Conservation (phyloP, 2,888 invertebrate genomes). For the Scelioninae gen. 1 region DNA sequence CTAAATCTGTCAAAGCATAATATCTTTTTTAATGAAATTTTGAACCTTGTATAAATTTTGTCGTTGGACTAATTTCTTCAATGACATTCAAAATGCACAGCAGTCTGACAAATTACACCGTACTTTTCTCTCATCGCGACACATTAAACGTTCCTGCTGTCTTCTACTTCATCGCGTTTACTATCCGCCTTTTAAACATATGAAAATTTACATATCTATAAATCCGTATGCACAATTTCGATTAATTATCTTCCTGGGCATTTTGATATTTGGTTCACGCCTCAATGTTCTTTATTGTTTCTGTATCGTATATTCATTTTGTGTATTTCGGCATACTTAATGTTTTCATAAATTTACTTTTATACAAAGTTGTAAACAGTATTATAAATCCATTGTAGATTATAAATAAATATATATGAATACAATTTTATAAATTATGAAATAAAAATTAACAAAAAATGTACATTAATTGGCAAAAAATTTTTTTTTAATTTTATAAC, state of each 20-base stretch:
- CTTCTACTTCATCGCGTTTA: conserved; percentile 21
- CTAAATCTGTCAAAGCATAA: conserved; percentile 37
- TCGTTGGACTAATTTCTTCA: conserved; percentile 34
- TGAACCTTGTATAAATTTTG: conserved; percentile 34
- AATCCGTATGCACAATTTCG: neutral
- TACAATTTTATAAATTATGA: too few relatives aligned
- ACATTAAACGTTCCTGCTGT: conserved; percentile 29
- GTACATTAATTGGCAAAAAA: too few relatives aligned
- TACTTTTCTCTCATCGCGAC: conserved; percentile 34
- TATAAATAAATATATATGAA: too few relatives aligned
- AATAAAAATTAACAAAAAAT: too few relatives aligned
- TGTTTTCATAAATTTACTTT: too few relatives aligned
- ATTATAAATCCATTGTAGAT: too few relatives aligned
- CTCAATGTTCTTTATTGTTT: conserved; percentile 6
- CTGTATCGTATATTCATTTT: too few relatives aligned
- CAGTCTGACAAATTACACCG: conserved; percentile 36
- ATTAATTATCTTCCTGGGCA: too few relatives aligned
- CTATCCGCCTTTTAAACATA: conserved; percentile 18
- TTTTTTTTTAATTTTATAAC: too few relatives aligned
- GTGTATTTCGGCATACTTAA: too few relatives aligned
- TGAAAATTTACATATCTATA: conserved; percentile 34
- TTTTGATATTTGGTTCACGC: neutral
- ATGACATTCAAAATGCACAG: conserved; percentile 32
- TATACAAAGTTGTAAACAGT: too few relatives aligned
- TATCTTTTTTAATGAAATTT: conserved; percentile 36